Base-by-base conservation (phyloP, 2,113 vertebrate species). In the Ictalurus punctatus region DNA sequence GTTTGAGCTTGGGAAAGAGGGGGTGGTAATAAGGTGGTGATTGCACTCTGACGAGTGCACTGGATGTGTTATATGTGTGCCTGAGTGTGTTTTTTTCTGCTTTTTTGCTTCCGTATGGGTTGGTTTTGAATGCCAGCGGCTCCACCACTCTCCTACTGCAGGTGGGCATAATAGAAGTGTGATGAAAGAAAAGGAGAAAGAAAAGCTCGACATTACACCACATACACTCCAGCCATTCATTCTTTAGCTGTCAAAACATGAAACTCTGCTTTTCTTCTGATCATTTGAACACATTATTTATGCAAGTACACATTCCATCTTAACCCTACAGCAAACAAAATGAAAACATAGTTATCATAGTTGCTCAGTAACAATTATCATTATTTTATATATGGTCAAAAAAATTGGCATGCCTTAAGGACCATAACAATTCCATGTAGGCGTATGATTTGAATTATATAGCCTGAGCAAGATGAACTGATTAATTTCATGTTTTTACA, bases 401-500 rank as follows among this genome's bases (percentile, higher is more conserved):
- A 79, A 80, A 79, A 48, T n/a, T 56, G 27, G 19, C 63, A 27
- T 21, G 34, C 48, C 30, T 71, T 71, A 54, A 82, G 65, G 25
- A 40, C 7, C 12, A 87, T 19, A 65, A 40, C 19, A 23, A 16
- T 83, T 59, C 37, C 30, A 89, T 25, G 12, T 27, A 40, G 25
- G 27, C 13, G 2, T 71, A 80, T 78, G 40, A 88, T 6, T 16
- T 80, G 37, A 10, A 56, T 88, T 81, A 82, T 76, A 65, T 83
- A 27, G 12, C 79, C 73, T 0, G 10, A 37, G 82, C 52, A 81
- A n/a, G 27, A 27, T 59, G 6, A 80, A 30, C 30, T 44, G 74
- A 44, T 65, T 84, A 30, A 85, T 89, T n/a, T 67, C 19, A 56
- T 88, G 69, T 88, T 90, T 88, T 84, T 88, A 65, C n/a, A 52